Base-by-base conservation (phyloP, 2,797 vertebrate genomes). In the Microctenopoma lineatum region DNA sequence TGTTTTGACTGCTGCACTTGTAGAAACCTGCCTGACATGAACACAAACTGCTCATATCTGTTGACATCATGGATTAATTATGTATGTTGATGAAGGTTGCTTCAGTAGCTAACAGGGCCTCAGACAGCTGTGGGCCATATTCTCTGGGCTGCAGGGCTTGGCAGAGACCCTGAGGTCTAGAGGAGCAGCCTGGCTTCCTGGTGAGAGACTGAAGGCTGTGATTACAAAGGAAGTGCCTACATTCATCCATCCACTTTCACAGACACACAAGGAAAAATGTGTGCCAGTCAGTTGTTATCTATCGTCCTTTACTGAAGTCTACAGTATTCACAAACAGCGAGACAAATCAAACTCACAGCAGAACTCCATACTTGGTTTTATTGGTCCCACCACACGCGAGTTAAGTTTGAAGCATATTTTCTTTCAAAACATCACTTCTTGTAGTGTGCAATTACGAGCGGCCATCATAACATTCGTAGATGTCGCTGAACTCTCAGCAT, bases 331-430 rank as follows among this genome's bases (percentile, higher is more conserved):
- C n/a, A 69, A 1, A 25, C 36, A 67, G 6, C 16, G 9, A 32
- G 29, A 32, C 29, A 32, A 44, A 15, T 54, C 5, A 47, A 47
- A 57, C 38, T 71, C 54, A 70, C 56, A 75, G 54, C 21, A 21
- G 21, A 21, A 75, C 44, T 21, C 51, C 5, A 26, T n/a, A 16
- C 34, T 70, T 55, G 0, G 4, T 76, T 83, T 80, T 69, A 72
- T 68, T 67, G 77, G 73, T 79, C 65, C 12, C 51, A 56, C 77
- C 85, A 79, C 79, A 84, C 70, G 78, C 80, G 73, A 83, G 73
- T 84, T 26, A 79, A 87, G 74, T 76, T 73, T 73, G 59, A 82
- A 78, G 70, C 54, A 1, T 87, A 59, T 87, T 89, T 89, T 87
- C 81, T 68, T 18, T 83, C 67, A 66, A 84, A 87, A 88, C 81